phyloP scores from a whole-genome alignment of 1,140 invertebrate genomes.

The Dinoponera quadriceps region DNA sequence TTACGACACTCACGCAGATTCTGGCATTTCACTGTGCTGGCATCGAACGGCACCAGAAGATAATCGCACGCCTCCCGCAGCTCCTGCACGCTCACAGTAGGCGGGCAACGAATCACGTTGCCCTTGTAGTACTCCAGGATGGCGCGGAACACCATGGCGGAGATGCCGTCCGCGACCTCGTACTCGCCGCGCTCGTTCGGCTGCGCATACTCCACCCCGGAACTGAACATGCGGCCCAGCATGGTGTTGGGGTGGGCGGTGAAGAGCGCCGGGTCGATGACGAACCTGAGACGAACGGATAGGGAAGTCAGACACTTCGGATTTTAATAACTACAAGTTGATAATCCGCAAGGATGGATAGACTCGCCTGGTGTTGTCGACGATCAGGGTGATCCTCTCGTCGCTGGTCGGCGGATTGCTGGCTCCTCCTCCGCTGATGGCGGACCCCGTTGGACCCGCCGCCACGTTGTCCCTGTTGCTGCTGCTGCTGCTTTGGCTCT shows the following conservation, averaged over 20 bases:
- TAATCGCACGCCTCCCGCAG: conserved; percentile 99
- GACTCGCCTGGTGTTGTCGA: conserved; percentile 94
- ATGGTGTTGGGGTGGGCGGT: conserved; percentile 94
- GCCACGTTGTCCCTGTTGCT: conserved; percentile 80
- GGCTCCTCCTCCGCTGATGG: conserved; percentile 59
- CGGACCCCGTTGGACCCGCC: conserved; percentile 70
- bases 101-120: conserved; percentile 95
- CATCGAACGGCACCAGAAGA: conserved; percentile 98
- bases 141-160: conserved; percentile 96
- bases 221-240: conserved; percentile 98
- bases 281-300: conserved; percentile 88
- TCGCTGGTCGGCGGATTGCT: conserved; percentile 86
- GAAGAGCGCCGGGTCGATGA: conserved; percentile 96
- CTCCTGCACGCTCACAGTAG: conserved; percentile 95
- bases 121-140: conserved; percentile 98
- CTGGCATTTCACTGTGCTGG: conserved; percentile 97
- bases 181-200: conserved; percentile 98
- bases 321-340: background rate
- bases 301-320: too few relatives aligned
- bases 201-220: conserved; percentile 96
- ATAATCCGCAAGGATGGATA: background rate
- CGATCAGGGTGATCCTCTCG: conserved; percentile 95
- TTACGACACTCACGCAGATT: conserved; percentile 92
- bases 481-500: conserved; percentile 62
- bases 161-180: conserved; percentile 99